phyloP scores from a whole-genome alignment of 2,888 invertebrate genomes.

The Spatulosminthurus flaviceps region DNA sequence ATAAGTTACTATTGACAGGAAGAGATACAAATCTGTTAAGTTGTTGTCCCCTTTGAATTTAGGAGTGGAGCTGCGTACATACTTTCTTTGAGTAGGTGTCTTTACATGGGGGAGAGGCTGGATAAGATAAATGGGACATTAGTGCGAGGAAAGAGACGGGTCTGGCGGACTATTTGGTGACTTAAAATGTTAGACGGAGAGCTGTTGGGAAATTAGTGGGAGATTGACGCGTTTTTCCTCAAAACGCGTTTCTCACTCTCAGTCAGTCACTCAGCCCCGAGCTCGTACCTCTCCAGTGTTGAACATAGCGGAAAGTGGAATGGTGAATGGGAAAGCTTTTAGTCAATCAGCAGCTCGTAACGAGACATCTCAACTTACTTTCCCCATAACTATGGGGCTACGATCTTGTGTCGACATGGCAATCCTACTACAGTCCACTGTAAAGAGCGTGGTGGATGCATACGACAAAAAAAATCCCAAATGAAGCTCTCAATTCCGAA shows the following conservation, averaged over 20 bases:
- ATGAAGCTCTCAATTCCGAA: not conserved
- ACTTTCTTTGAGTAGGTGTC: not conserved
- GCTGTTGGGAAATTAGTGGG: constrained; percentile 29
- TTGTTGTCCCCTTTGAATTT: too few relatives aligned
- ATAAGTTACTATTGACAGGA: too few relatives aligned
- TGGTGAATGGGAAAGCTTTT: constrained; percentile 38
- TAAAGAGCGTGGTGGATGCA: too few relatives aligned
- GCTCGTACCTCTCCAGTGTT: not conserved
- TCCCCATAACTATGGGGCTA: not conserved
- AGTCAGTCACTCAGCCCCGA: not conserved
- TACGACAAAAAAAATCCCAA: too few relatives aligned
- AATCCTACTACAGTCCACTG: too few relatives aligned
- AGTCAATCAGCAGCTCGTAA: constrained; percentile 37
- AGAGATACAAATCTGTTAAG: too few relatives aligned
- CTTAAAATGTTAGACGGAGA: constrained; percentile 27
- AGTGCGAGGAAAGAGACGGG: constrained; percentile 30
- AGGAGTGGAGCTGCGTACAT: too few relatives aligned
- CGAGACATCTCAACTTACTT: constrained; percentile 33
- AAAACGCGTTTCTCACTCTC: not conserved
- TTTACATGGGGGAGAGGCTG: not conserved
- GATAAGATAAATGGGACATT: constrained; percentile 45
- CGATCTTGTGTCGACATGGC: not conserved
- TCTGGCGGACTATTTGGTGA: not conserved
- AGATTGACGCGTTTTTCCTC: constrained; percentile 23
- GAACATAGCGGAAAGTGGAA: not conserved